phyloP scores from a whole-genome alignment of 2,888 invertebrate species.

The Lagria hirta region DNA sequence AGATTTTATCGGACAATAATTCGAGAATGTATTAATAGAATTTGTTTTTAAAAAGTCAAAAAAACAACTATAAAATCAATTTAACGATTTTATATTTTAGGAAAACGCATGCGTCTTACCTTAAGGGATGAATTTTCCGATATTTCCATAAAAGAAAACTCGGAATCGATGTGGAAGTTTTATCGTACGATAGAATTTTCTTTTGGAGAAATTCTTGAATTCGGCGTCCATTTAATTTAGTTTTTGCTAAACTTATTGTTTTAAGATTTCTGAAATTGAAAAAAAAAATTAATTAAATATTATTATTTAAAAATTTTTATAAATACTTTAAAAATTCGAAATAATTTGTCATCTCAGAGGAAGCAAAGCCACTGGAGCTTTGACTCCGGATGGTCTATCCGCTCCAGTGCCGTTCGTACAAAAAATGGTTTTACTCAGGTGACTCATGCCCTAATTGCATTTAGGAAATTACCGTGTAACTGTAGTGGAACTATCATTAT shows the following conservation, averaged over 20 bases:
- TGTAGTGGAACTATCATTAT: too few relatives aligned
- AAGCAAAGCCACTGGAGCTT: slow-evolving; percentile 2
- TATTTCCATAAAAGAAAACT: slow-evolving; percentile 17
- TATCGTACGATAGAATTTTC: slow-evolving; percentile 9
- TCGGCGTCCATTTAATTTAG: slow-evolving; percentile 5
- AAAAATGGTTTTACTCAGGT: too few relatives aligned
- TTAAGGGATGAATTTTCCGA: slow-evolving; percentile 16
- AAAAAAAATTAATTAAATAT: slow-evolving; percentile 4
- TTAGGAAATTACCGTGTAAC: too few relatives aligned
- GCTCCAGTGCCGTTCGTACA: too few relatives aligned
- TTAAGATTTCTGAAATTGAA: slow-evolving; percentile 8
- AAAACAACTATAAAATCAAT: neutral
- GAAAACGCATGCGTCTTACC: too few relatives aligned
- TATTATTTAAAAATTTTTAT: neutral
- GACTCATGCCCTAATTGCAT: too few relatives aligned
- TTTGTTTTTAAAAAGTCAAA: slow-evolving; percentile 1
- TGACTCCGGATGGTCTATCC: slow-evolving; percentile 16
- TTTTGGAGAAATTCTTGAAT: slow-evolving; percentile 8
- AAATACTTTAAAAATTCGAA: slow-evolving; percentile 10
- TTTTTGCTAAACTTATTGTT: neutral
- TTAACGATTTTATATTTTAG: too few relatives aligned
- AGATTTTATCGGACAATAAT: too few relatives aligned
- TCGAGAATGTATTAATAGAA: too few relatives aligned
- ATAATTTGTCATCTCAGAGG: slow-evolving; percentile 3
- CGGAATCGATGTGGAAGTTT: slow-evolving; percentile 5